These are phyloP conservation scores for Umimayanthus kanabou DNA, from an alignment of 92 coral and sea anemone species.

Conservation along the genomic window DNA sequence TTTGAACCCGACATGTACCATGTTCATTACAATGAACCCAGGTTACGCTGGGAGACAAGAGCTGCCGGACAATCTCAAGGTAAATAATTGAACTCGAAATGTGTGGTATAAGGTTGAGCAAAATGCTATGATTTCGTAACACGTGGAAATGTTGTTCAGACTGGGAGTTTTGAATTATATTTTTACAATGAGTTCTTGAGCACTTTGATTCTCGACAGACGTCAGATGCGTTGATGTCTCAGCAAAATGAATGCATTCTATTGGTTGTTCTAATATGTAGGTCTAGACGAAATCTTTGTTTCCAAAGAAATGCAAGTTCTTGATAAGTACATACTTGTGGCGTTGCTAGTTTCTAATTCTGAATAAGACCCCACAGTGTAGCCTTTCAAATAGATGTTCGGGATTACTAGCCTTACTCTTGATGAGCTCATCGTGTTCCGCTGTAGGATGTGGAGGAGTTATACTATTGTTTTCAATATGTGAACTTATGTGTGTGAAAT, in stretches of 20 bases:
- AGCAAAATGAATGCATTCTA: not conserved
- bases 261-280: too few relatives aligned
- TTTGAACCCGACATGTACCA: constrained; percentile 95
- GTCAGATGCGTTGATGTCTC: not conserved
- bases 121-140: not conserved
- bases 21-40: constrained; percentile 99
- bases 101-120: not conserved
- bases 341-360: not conserved
- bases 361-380: not conserved
- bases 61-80: constrained; percentile 98
- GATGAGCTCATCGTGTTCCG: too few relatives aligned
- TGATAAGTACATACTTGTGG: not conserved
- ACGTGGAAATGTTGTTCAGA: not conserved
- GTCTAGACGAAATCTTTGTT: too few relatives aligned
- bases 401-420: too few relatives aligned
- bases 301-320: too few relatives aligned
- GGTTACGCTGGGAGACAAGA: constrained; percentile 99
- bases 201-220: not conserved
- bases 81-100: constrained; percentile 1
- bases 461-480: not conserved
- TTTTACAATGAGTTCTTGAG: not conserved
- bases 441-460: too few relatives aligned
- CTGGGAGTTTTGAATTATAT: not conserved
- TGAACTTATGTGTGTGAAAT: not conserved
- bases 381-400: not conserved